Evolutionary conservation across 2,888 invertebrate species (phyloP).

Genomic region (Crematogaster levior): DNA sequence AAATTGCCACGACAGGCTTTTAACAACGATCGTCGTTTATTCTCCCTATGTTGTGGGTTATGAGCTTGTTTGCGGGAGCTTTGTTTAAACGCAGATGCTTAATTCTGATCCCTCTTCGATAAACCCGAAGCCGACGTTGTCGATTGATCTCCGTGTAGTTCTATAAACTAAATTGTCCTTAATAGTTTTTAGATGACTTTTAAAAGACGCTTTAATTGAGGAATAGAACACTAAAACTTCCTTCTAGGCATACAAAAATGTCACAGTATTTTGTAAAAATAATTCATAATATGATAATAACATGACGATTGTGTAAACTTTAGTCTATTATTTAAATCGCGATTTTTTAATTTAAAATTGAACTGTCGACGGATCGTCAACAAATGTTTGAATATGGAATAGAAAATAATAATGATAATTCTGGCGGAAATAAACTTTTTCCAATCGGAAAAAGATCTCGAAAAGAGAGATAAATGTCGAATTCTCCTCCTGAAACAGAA

Average conservation of each 20-base stretch:
- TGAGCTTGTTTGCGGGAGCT: conserved; percentile 23
- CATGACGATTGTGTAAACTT: too few species aligned
- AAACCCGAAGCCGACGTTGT: not conserved
- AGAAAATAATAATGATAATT: not conserved
- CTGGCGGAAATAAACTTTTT: not conserved
- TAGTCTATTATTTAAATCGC: not conserved
- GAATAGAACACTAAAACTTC: not conserved
- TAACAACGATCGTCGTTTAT: conserved; percentile 28
- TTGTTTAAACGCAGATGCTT: conserved; percentile 8
- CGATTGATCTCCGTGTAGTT: not conserved
- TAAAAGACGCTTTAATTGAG: not conserved
- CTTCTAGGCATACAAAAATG: not conserved
- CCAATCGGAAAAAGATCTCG: not conserved
- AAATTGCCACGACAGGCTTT: conserved; percentile 55
- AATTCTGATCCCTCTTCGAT: conserved; percentile 7
- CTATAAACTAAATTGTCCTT: not conserved
- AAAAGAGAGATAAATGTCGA: not conserved
- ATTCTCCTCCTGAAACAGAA: not conserved
- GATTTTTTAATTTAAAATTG: not conserved
- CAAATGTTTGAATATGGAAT: not conserved
- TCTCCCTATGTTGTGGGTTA: conserved; percentile 25
- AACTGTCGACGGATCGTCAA: not conserved
- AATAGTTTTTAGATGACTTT: not conserved
- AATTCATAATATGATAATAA: too few species aligned
- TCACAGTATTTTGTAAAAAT: not conserved